Percentiles rank a stretch among this genome's conserved stretches.
Conservation (phyloP, 2,113 vertebrate species). For the Nothocercus julius region DNA sequence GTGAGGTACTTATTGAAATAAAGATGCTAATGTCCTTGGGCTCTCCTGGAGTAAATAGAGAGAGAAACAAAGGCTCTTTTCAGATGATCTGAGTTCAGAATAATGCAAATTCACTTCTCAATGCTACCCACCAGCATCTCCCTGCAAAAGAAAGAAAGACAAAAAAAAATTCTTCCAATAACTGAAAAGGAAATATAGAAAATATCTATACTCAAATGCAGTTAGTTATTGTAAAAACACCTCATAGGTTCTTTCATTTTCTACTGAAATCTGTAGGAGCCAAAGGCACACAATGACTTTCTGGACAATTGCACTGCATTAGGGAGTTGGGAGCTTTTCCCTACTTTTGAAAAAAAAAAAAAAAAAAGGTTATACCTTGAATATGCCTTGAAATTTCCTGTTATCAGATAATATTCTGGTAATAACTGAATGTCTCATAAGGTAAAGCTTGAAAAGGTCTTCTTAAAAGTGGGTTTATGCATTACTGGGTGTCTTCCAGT, state of each 20-base stretch:
- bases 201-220: background rate
- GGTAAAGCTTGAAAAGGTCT: background rate
- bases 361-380: background rate
- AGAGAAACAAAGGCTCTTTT: background rate
- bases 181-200: background rate
- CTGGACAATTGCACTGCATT: background rate
- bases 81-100: background rate
- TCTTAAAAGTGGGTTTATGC: background rate
- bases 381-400: background rate
- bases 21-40: background rate
- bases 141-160: too few species aligned
- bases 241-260: background rate
- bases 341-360: background rate
- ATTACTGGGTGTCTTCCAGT: background rate
- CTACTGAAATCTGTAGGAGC: background rate
- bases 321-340: accelerated
- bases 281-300: background rate
- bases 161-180: background rate
- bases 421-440: background rate
- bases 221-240: background rate
- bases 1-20: background rate
- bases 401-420: background rate
- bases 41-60: background rate
- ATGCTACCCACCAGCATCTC: too few species aligned
- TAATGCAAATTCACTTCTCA: background rate